phyloP scores from a whole-genome alignment of 1,140 invertebrate species.

The Ectropis grisescens region DNA sequence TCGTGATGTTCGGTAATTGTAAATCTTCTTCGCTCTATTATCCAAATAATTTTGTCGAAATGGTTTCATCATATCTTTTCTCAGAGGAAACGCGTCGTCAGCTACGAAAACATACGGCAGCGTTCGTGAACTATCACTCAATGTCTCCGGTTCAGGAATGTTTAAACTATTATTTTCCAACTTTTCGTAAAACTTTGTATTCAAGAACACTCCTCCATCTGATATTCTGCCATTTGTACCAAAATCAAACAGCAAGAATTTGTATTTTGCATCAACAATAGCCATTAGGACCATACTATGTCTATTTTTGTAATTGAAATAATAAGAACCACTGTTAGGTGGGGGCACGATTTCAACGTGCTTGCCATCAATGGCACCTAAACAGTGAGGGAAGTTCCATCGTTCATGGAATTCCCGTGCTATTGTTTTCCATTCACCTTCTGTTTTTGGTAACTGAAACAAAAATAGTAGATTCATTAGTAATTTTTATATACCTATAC shows the following conservation, averaged over 20 bases:
- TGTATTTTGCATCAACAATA: neutral
- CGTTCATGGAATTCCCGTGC: neutral
- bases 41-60: neutral
- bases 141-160: conserved; percentile 4
- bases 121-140: conserved; percentile 9
- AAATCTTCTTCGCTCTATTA: neutral
- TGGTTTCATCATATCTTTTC: neutral
- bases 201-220: conserved; percentile 9
- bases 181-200: conserved; percentile 10
- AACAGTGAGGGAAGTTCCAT: neutral
- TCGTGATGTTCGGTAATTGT: neutral
- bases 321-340: neutral
- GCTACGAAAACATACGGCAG: neutral
- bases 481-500: neutral
- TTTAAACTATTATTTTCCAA: conserved; percentile 6
- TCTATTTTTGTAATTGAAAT: neutral
- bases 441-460: conserved; percentile 1
- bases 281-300: neutral
- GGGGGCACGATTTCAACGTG: no score
- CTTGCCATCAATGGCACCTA: neutral
- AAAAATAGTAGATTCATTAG: neutral
- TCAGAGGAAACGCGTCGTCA: neutral
- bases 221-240: neutral
- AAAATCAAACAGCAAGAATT: neutral
- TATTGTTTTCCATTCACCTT: neutral